Percentiles rank a stretch among this genome's conserved stretches.
phyloP scores from a whole-genome alignment of 2,113 vertebrate species.

The Camelus dromedarius region DNA sequence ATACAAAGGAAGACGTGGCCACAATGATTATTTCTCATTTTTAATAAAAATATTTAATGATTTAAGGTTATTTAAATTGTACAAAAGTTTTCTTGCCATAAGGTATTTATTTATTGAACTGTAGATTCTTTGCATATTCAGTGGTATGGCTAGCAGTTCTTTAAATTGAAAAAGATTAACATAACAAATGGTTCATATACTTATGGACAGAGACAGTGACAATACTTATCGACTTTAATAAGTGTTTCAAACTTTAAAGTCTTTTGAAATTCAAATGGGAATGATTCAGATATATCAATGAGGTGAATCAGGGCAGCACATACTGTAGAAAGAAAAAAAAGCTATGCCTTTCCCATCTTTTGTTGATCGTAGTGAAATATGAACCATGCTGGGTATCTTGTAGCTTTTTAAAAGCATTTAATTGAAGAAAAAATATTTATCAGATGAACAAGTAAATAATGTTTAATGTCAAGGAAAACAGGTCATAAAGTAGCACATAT shows the following conservation, averaged over 20 bases:
- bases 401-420: not conserved
- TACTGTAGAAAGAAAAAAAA: not conserved
- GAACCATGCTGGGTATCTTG: not conserved
- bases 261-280: not conserved
- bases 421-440: not conserved
- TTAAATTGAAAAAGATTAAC: not conserved
- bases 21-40: not conserved
- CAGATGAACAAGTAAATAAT: not conserved
- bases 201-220: not conserved
- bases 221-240: not conserved
- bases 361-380: not conserved
- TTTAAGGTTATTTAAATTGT: not conserved
- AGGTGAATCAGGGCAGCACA: not conserved
- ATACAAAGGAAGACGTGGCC: not conserved
- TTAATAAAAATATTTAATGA: constrained; percentile 15
- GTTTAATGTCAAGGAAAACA: not conserved
- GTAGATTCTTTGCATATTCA: not conserved
- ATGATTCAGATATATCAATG: not conserved
- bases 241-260: not conserved
- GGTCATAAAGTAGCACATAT: not conserved
- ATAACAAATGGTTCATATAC: not conserved
- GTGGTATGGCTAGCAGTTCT: not conserved
- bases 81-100: not conserved
- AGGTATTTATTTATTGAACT: not conserved
- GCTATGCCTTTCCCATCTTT: not conserved